phyloP scores from a whole-genome alignment of 2,888 invertebrate species.

The Drosophila paramelanica region DNA sequence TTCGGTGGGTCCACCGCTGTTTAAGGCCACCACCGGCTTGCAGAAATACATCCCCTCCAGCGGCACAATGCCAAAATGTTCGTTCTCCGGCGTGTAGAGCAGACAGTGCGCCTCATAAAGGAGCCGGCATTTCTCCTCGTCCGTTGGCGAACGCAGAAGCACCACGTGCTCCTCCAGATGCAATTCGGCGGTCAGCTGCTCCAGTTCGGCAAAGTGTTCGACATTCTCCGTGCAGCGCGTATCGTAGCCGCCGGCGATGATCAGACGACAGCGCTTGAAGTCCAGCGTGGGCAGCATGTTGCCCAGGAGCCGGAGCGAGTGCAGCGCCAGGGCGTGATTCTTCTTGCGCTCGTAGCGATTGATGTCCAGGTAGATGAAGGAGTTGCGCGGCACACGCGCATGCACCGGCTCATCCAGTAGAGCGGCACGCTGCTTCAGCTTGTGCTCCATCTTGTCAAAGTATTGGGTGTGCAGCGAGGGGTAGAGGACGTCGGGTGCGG shows the following conservation, averaged over 20 bases:
- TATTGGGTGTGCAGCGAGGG: conserved; percentile 95
- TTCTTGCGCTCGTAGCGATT: conserved; percentile 99
- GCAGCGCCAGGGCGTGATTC: conserved; percentile 93
- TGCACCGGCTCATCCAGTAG: conserved; percentile 70
- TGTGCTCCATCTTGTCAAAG: conserved; percentile 87
- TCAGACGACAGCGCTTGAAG: conserved; percentile 90
- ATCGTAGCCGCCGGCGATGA: conserved; percentile 99
- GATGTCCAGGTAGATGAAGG: conserved; percentile 94
- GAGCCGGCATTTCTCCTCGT: conserved; percentile 92
- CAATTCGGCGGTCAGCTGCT: conserved; percentile 88
- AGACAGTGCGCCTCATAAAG: conserved; percentile 91
- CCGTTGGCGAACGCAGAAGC: conserved; percentile 94
- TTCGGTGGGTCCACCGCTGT: conserved; percentile 98
- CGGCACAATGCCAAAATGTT: conserved; percentile 99
- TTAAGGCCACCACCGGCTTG: conserved; percentile 97
- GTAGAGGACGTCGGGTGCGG: conserved; percentile 93
- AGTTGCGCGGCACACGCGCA: conserved; percentile 85
- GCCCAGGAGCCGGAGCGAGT: conserved; percentile 90
- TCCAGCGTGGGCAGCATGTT: conserved; percentile 86
- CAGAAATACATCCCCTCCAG: conserved; percentile 98
- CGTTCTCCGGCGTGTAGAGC: conserved; percentile 97
- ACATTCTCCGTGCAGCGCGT: conserved; percentile 94
- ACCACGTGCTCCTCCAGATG: conserved; percentile 90
- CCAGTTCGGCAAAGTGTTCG: conserved; percentile 92
- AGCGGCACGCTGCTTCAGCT: conserved; percentile 83